Evolutionary conservation across 2,888 invertebrate species (phyloP).

Genomic region (Craniophora ligustri): DNA sequence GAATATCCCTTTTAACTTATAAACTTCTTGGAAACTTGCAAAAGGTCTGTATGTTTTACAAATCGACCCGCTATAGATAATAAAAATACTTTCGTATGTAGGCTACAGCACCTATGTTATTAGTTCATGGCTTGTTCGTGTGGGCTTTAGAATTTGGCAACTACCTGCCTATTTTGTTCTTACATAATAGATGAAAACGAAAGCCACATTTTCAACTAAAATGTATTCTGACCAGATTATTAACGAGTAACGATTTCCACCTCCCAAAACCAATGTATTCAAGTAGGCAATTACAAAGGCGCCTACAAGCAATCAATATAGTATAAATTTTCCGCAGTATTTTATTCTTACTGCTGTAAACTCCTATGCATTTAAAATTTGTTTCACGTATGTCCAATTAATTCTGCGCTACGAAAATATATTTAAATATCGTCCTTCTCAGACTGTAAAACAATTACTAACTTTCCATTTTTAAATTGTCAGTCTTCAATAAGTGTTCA

Average conservation of each 20-base stretch:
- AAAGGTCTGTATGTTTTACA: slow-evolving; percentile 5
- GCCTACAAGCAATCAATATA: no score
- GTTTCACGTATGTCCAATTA: not conserved
- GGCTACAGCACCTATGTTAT: no score
- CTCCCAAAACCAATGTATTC: not conserved
- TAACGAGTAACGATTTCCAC: not conserved
- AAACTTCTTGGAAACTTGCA: slow-evolving; percentile 22
- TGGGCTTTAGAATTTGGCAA: slow-evolving; percentile 20
- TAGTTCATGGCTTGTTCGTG: slow-evolving; percentile 18
- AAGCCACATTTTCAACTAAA: slow-evolving; percentile 3
- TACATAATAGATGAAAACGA: slow-evolving; percentile 19
- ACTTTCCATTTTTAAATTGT: not conserved
- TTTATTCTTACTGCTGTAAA: slow-evolving; percentile 23
- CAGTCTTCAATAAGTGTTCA: no score
- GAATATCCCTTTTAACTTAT: slow-evolving; percentile 21
- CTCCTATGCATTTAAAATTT: slow-evolving; percentile 18
- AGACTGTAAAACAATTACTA: not conserved
- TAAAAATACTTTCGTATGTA: slow-evolving; percentile 26
- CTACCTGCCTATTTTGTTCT: slow-evolving; percentile 12
- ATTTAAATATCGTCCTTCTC: not conserved
- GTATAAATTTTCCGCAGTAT: slow-evolving; percentile 24
- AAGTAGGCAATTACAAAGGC: no score
- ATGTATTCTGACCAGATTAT: slow-evolving; percentile 14
- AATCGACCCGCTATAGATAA: slow-evolving; percentile 5
- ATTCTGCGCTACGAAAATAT: not conserved